phyloP scores from a whole-genome alignment of 1,140 invertebrate species.

The Apis florea region DNA sequence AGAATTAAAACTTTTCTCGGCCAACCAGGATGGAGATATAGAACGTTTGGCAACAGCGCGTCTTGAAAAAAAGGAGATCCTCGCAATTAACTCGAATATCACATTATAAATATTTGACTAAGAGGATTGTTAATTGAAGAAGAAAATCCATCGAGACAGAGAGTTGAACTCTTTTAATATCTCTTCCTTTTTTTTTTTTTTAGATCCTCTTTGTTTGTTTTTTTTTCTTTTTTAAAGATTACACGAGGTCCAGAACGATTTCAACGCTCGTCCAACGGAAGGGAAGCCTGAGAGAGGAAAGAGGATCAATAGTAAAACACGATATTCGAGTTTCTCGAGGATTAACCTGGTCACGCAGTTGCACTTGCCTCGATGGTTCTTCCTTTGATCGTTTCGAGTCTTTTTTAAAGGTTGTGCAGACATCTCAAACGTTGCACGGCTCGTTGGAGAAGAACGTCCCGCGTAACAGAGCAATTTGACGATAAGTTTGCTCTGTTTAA shows the following conservation, averaged over 20 bases:
- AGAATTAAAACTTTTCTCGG: slow-evolving; percentile 1
- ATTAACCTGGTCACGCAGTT: slow-evolving; percentile 7
- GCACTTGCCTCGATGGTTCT: slow-evolving; percentile 18
- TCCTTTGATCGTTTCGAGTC: slow-evolving; percentile 20
- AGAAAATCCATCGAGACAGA: background rate
- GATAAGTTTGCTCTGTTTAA: too few species aligned
- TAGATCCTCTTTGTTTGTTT: too few species aligned
- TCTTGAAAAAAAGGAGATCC: background rate
- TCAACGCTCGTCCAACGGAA: background rate
- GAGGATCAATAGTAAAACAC: slow-evolving; percentile 17
- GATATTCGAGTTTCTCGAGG: slow-evolving; percentile 8
- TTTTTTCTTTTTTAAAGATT: background rate
- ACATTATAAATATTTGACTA: slow-evolving; percentile 2
- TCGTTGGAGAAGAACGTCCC: too few species aligned
- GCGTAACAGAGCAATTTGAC: too few species aligned
- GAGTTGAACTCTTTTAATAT: too few species aligned
- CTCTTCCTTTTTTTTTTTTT: too few species aligned
- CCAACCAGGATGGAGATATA: too few species aligned
- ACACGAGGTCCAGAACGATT: background rate
- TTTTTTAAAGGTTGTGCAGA: background rate
- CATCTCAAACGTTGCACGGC: too few species aligned
- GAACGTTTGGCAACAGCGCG: too few species aligned
- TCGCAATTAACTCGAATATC: background rate
- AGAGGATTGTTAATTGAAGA: background rate
- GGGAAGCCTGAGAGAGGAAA: background rate